Conservation (phyloP, 1,140 invertebrate genomes). For the Andricus grossulariae region DNA sequence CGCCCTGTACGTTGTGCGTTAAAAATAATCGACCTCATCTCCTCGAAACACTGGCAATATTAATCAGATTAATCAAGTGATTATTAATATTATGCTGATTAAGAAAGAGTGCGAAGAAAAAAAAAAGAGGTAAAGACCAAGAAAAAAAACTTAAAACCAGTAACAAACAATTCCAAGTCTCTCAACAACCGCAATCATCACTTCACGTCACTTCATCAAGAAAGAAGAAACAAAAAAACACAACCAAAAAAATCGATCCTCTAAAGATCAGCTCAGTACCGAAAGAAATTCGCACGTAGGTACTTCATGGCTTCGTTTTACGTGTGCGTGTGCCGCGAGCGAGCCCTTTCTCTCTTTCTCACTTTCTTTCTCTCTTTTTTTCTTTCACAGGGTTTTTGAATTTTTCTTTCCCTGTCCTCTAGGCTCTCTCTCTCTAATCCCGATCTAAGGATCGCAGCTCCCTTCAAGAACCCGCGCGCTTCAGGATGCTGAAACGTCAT, state of each 20-base stretch:
- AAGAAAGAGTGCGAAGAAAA: constrained; percentile 69
- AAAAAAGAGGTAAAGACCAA: constrained; percentile 60
- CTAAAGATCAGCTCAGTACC: constrained; percentile 62
- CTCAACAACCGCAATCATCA: constrained; percentile 74
- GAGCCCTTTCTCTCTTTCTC: constrained; percentile 61
- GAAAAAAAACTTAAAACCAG: constrained; percentile 68
- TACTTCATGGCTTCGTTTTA: constrained; percentile 73
- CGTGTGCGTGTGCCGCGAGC: constrained; percentile 74
- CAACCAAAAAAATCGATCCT: constrained; percentile 72
- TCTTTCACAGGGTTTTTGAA: constrained; percentile 41
- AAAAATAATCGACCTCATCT: constrained; percentile 13
- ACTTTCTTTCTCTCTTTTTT: constrained; percentile 55
- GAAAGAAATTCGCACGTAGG: constrained; percentile 65
- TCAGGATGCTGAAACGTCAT: constrained; percentile 75
- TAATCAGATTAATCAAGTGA: constrained; percentile 54
- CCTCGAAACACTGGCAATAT: neutral
- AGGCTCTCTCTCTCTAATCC: constrained; percentile 48
- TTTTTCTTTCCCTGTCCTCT: constrained; percentile 43
- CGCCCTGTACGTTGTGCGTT: neutral
- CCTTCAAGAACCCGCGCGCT: constrained; percentile 69
- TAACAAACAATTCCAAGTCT: constrained; percentile 74
- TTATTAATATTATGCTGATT: constrained; percentile 68
- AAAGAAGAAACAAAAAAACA: constrained; percentile 71
- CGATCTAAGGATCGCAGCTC: constrained; percentile 59
- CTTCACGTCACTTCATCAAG: constrained; percentile 70